These are phyloP conservation scores for Menura novaehollandiae DNA, from an alignment of 2,113 vertebrate genomes.

Conservation along the genomic window DNA sequence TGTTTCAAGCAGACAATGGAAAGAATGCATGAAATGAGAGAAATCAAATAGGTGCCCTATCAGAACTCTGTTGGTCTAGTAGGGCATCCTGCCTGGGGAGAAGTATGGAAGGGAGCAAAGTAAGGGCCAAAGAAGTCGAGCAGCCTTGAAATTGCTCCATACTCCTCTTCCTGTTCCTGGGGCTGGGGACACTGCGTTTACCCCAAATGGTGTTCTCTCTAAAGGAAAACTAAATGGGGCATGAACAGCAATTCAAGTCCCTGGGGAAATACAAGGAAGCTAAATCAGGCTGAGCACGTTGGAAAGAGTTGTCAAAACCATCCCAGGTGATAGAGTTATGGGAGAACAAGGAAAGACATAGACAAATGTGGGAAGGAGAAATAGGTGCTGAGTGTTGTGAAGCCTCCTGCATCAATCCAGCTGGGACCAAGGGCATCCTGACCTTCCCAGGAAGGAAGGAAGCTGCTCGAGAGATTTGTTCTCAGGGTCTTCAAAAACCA, in stretches of 20 bases:
- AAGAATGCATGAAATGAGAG: background rate
- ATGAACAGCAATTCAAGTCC: conserved; percentile 13
- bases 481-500: background rate
- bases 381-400: background rate
- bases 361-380: conserved; percentile 20
- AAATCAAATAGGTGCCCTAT: background rate
- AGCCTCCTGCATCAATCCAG: background rate
- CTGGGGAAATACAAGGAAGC: conserved; percentile 34
- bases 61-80: background rate
- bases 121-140: background rate
- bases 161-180: background rate
- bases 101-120: background rate
- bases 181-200: background rate
- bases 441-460: background rate
- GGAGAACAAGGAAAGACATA: background rate
- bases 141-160: conserved; percentile 19
- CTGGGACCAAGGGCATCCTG: background rate
- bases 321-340: conserved; percentile 23
- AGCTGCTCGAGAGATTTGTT: background rate
- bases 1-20: background rate
- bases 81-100: background rate
- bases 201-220: background rate
- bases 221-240: conserved; percentile 18
- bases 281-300: conserved; percentile 32
- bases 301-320: conserved; percentile 24